A percentile compares a stretch with the other conserved stretches of the same genome.
Evolutionary conservation across 1,140 invertebrate genomes (phyloP).

Genomic region (Bursaphelenchus mucronatus): DNA sequence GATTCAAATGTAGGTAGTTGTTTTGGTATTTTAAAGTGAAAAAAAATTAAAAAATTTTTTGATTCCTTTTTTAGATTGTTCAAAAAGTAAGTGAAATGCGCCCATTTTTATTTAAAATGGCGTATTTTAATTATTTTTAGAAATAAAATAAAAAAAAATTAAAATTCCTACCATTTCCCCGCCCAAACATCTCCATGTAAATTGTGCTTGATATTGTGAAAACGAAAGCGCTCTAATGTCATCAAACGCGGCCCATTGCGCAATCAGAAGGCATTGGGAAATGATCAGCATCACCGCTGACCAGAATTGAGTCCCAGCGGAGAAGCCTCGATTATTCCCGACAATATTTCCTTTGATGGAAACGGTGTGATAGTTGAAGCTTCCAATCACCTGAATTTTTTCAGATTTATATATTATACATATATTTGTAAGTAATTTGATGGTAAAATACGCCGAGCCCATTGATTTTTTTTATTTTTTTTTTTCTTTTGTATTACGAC

Average conservation of each 20-base stretch:
- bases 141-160: too few species aligned
- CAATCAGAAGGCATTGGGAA: slow-evolving; percentile 23
- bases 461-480: too few species aligned
- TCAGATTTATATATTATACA: neutral
- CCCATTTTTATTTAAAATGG: too few species aligned
- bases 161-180: slow-evolving; percentile 12
- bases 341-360: slow-evolving; percentile 22
- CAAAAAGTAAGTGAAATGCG: too few species aligned
- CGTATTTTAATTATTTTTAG: neutral
- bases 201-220: slow-evolving; percentile 15
- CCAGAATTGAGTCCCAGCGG: slow-evolving; percentile 23
- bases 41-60: too few species aligned
- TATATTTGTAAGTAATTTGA: too few species aligned
- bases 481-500: too few species aligned
- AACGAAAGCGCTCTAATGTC: slow-evolving; percentile 19
- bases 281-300: slow-evolving; percentile 23
- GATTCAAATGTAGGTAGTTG: too few species aligned
- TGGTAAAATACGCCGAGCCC: neutral
- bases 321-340: slow-evolving; percentile 13
- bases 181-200: slow-evolving; percentile 29
- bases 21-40: too few species aligned
- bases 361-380: slow-evolving; percentile 17
- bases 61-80: too few species aligned
- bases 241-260: slow-evolving; percentile 28
- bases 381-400: slow-evolving; percentile 19